Percentiles rank a stretch among this genome's conserved stretches.
Evolutionary conservation across 2,113 vertebrate species (phyloP).

Genomic region (Typhlomys cinereus): DNA sequence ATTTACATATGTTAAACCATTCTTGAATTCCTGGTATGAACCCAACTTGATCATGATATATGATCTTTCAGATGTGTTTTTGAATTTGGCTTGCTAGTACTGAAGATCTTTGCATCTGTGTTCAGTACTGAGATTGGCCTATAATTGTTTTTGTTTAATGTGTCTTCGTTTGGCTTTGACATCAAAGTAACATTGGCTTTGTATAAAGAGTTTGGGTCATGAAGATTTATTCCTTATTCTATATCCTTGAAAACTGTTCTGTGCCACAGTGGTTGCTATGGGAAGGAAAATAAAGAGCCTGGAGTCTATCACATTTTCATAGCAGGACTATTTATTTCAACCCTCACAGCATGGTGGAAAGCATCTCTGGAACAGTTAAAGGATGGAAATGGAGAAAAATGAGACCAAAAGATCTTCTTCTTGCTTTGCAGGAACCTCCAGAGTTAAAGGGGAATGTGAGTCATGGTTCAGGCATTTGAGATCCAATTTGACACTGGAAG

Average conservation of each 20-base stretch:
- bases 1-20: no score
- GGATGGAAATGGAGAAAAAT: conserved; percentile 56
- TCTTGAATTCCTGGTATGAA: no score
- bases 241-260: conserved; percentile 82
- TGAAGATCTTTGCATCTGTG: no score
- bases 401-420: conserved; percentile 58
- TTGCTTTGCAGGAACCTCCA: conserved; percentile 65
- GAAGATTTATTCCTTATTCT: conserved; percentile 75
- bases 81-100: no score
- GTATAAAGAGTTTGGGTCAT: no score
- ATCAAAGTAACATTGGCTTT: no score
- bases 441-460: conserved; percentile 63
- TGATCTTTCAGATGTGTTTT: no score
- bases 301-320: conserved; percentile 78
- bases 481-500: conserved; percentile 28
- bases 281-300: conserved; percentile 81
- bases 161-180: no score
- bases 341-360: conserved; percentile 70
- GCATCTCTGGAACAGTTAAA: conserved; percentile 69
- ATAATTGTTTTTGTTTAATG: no score
- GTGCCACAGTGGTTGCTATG: conserved; percentile 72
- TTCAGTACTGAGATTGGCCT: no score
- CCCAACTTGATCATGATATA: no score
- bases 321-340: conserved; percentile 78
- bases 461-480: conserved; percentile 54